These are phyloP conservation scores for Bungarus multicinctus DNA, from an alignment of 2,113 vertebrate genomes.

Conservation along the genomic window DNA sequence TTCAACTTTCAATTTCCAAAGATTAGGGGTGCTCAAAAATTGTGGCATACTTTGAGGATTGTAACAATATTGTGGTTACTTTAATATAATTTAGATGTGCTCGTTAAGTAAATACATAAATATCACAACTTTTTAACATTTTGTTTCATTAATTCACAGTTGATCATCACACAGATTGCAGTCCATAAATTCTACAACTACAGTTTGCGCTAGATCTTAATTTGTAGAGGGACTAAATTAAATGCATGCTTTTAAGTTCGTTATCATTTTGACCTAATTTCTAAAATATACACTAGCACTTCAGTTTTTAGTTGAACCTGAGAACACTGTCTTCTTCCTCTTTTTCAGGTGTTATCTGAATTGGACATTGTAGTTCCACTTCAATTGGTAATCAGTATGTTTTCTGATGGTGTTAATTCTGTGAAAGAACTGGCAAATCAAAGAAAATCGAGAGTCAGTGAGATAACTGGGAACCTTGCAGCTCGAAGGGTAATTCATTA, in stretches of 20 bases:
- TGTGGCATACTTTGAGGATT: too few relatives aligned
- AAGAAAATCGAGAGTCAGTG: constrained; percentile 83
- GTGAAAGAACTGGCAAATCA: constrained; percentile 97
- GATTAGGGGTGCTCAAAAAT: too few relatives aligned
- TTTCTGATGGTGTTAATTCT: constrained; percentile 98
- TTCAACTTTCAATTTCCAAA: too few relatives aligned
- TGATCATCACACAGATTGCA: neutral
- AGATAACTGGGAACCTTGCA: constrained; percentile 82
- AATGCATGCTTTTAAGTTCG: neutral
- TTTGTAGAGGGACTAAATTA: neutral
- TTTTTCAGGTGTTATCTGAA: constrained; percentile 89
- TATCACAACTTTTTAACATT: too few relatives aligned
- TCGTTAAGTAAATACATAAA: too few relatives aligned
- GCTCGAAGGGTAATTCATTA: constrained; percentile 84
- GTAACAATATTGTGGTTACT: too few relatives aligned
- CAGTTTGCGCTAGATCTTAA: neutral
- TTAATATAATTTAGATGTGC: too few relatives aligned
- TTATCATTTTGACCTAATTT: neutral
- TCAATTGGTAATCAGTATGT: constrained; percentile 96
- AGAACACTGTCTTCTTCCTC: constrained; percentile 38
- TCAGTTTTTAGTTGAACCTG: constrained; percentile 26
- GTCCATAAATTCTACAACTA: neutral
- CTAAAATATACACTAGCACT: neutral
- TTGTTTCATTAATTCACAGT: neutral
- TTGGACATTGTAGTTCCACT: constrained; percentile 97